Evolutionary conservation across 2,888 invertebrate species (phyloP).

Genomic region (Podabrus alpinus): DNA sequence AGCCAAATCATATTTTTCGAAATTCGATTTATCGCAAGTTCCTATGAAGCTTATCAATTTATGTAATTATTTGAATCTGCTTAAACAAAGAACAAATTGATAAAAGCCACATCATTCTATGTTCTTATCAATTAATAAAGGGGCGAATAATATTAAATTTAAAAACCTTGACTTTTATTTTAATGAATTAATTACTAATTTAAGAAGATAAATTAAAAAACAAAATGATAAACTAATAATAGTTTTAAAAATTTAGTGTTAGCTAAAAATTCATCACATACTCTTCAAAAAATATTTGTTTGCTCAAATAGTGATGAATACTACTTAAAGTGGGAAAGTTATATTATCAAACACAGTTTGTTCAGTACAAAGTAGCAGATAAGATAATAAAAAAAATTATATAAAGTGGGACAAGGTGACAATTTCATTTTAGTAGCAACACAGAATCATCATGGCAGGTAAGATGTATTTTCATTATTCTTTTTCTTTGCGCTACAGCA

Average conservation of each 20-base stretch:
- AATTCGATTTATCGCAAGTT: background rate
- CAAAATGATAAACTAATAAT: background rate
- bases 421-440: background rate
- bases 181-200: background rate
- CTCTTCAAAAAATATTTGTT: background rate
- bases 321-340: background rate
- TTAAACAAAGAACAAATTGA: background rate
- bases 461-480: slow-evolving; percentile 8
- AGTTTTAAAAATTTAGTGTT: background rate
- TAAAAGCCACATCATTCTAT: background rate
- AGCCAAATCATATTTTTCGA: background rate
- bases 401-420: background rate
- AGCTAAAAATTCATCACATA: background rate
- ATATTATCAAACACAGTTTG: background rate
- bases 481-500: slow-evolving; percentile 9
- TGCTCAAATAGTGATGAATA: background rate
- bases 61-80: background rate
- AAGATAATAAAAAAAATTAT: background rate
- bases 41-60: background rate
- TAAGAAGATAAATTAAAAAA: background rate
- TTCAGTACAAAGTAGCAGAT: slow-evolving; percentile 1
- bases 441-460: slow-evolving; percentile 18
- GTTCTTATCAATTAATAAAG: background rate
- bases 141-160: background rate
- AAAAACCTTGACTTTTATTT: background rate